These are phyloP conservation scores for Seladonia tumulorum DNA, from an alignment of 2,888 invertebrate genomes.

Conservation along the genomic window DNA sequence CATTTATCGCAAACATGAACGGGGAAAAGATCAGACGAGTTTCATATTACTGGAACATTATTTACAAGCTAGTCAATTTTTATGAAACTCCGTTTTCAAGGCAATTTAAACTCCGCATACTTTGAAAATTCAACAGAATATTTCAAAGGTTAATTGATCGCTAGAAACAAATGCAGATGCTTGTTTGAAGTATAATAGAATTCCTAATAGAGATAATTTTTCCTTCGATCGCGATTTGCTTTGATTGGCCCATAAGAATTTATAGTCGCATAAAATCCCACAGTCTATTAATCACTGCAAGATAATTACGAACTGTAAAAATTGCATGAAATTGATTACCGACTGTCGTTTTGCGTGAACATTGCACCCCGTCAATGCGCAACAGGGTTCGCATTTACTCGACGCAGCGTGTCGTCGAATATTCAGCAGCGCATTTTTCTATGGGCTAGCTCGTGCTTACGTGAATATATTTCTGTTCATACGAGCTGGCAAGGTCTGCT, in stretches of 20 bases:
- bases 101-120: background rate
- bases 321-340: background rate
- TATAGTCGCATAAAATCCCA: background rate
- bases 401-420: background rate
- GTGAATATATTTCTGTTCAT: background rate
- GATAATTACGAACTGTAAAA: background rate
- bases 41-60: too few relatives aligned
- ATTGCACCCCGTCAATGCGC: background rate
- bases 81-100: background rate
- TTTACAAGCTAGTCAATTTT: too few relatives aligned
- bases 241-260: background rate
- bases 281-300: background rate
- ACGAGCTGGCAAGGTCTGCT: background rate
- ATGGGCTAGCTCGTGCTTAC: background rate
- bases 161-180: background rate
- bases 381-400: background rate
- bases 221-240: too few relatives aligned
- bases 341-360: background rate
- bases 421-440: background rate
- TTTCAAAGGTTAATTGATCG: too few relatives aligned
- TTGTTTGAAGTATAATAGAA: background rate
- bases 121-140: too few relatives aligned
- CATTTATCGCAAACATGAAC: too few relatives aligned
- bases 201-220: background rate
- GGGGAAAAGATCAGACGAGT: too few relatives aligned